A percentile compares a stretch with the other conserved stretches of the same genome.
Evolutionary conservation across 2,888 invertebrate species (phyloP).

Genomic region (Buathra laborator): DNA sequence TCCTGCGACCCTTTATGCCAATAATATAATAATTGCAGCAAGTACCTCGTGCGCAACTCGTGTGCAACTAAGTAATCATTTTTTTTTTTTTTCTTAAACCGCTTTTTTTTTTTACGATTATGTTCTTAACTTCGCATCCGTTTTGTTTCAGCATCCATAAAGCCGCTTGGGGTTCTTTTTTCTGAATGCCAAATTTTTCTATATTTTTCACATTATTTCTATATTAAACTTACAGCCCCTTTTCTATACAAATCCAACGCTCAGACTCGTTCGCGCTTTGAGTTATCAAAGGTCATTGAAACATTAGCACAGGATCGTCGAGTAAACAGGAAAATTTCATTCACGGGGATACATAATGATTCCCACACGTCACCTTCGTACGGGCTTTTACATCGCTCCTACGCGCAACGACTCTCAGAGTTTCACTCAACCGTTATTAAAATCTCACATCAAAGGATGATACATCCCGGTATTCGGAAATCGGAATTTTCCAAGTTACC

Average conservation of each 20-base stretch:
- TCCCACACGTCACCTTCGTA: slow-evolving; percentile 17
- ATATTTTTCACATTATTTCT: not conserved
- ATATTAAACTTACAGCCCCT: not conserved
- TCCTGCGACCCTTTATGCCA: slow-evolving; percentile 5
- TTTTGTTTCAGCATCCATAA: too few relatives aligned
- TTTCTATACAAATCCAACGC: not conserved
- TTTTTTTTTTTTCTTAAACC: too few relatives aligned
- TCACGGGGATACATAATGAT: not conserved
- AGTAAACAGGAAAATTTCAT: slow-evolving; percentile 39
- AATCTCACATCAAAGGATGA: slow-evolving; percentile 45
- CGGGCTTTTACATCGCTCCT: not conserved
- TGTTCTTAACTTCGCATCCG: too few relatives aligned
- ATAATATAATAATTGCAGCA: slow-evolving; percentile 26
- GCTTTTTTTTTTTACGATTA: too few relatives aligned
- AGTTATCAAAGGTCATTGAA: slow-evolving; percentile 24
- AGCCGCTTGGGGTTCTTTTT: not conserved
- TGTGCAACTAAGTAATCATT: too few relatives aligned
- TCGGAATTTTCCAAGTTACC: slow-evolving; percentile 3
- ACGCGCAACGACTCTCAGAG: slow-evolving; percentile 28
- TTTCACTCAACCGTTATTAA: slow-evolving; percentile 53
- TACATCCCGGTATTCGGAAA: not conserved
- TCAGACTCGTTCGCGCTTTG: slow-evolving; percentile 28
- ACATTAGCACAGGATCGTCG: slow-evolving; percentile 25
- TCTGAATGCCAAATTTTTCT: not conserved
- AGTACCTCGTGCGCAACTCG: not conserved